phyloP scores from a whole-genome alignment of 2,113 vertebrate species.

The Aphyosemion australe region DNA sequence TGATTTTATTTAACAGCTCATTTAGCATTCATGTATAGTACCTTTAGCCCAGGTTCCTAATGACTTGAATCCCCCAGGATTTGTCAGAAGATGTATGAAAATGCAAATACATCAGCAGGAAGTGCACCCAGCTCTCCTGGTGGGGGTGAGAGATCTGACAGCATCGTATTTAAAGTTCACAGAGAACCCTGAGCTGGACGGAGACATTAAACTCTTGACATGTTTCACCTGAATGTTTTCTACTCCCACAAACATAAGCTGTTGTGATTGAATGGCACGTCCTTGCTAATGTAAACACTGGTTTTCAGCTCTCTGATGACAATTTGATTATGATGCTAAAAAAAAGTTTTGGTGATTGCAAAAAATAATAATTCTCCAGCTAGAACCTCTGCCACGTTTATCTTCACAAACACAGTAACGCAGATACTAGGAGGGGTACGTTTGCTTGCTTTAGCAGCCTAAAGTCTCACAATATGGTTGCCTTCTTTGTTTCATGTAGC shows the following conservation, averaged over 20 bases:
- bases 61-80: slow-evolving; percentile 60
- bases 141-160: slow-evolving; percentile 36
- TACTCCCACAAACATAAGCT: slow-evolving; percentile 6
- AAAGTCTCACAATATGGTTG: too few species aligned
- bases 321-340: not conserved
- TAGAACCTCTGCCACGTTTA: too few species aligned
- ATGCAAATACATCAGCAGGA: slow-evolving; percentile 66
- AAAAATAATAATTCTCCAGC: too few species aligned
- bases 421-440: too few species aligned
- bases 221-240: not conserved
- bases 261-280: slow-evolving; percentile 1
- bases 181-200: slow-evolving; percentile 29
- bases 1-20: slow-evolving; percentile 76
- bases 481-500: too few species aligned
- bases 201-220: slow-evolving; percentile 10
- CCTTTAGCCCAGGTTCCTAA: slow-evolving; percentile 66
- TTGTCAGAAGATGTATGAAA: slow-evolving; percentile 73
- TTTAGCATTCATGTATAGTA: slow-evolving; percentile 71
- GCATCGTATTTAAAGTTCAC: slow-evolving; percentile 30
- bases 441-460: too few species aligned
- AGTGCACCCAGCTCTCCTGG: slow-evolving; percentile 35
- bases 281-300: not conserved
- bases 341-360: too few species aligned
- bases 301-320: not conserved
- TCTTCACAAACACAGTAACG: too few species aligned